Evolutionary conservation across 2,888 invertebrate species (phyloP).

Genomic region (Ischnus inquisitorius): DNA sequence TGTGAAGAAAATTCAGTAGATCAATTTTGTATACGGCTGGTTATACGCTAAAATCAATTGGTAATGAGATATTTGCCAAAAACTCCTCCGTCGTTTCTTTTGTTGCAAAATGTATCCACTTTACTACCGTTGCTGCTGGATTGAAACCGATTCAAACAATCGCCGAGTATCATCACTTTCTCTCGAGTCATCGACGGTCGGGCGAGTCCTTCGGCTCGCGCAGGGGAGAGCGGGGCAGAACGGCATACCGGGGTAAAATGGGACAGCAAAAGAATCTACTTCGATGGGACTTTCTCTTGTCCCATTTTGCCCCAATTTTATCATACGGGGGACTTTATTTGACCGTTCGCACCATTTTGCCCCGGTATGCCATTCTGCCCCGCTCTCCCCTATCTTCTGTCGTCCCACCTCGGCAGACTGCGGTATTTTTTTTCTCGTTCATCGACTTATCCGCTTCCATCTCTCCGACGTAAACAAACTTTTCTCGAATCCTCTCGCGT

Average conservation of each 20-base stretch:
- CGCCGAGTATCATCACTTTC: neutral
- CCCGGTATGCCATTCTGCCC: too few relatives aligned
- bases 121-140: neutral
- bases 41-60: neutral
- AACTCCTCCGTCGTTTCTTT: neutral
- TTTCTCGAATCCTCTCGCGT: constrained; percentile 52
- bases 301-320: too few relatives aligned
- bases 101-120: neutral
- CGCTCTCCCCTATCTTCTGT: too few relatives aligned
- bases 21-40: neutral
- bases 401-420: neutral
- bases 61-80: neutral
- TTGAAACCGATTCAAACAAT: neutral
- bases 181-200: neutral
- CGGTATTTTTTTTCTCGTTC: constrained; percentile 35
- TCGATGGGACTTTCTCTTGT: too few relatives aligned
- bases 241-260: too few relatives aligned
- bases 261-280: too few relatives aligned
- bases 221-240: too few relatives aligned
- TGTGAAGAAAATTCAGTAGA: neutral
- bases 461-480: constrained; percentile 56
- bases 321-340: too few relatives aligned
- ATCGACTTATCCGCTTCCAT: constrained; percentile 27
- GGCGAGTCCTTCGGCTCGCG: neutral
- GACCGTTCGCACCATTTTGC: too few relatives aligned